Percentiles rank a stretch among this genome's conserved stretches.
Evolutionary conservation across 2,888 invertebrate genomes (phyloP).

Genomic region (Gymnosoma rotundatum): DNA sequence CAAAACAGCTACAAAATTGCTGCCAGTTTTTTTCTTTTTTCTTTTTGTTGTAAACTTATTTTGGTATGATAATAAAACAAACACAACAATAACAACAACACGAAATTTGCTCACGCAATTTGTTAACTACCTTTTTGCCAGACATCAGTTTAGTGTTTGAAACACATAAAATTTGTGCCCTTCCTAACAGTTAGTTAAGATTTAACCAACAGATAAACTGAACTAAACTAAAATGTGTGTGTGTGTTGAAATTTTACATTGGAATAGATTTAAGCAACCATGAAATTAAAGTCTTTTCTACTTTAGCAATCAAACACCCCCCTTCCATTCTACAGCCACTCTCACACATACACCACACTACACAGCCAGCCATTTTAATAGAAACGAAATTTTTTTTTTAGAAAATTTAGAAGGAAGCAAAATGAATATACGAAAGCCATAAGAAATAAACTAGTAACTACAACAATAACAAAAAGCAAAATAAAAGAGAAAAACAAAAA

Average conservation of each 20-base stretch:
- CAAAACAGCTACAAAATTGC: not conserved
- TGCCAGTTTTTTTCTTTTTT: not conserved
- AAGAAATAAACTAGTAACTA: slow-evolving; percentile 33
- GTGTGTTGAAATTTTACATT: slow-evolving; percentile 56
- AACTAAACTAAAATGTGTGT: slow-evolving; percentile 37
- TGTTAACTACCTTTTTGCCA: slow-evolving; percentile 55
- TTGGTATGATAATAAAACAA: slow-evolving; percentile 6
- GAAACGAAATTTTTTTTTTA: not conserved
- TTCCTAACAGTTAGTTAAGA: slow-evolving; percentile 61
- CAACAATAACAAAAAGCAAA: slow-evolving; percentile 16
- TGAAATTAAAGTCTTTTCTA: slow-evolving; percentile 78
- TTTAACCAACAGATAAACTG: slow-evolving; percentile 53
- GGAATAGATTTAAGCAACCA: slow-evolving; percentile 78
- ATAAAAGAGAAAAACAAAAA: too few species aligned
- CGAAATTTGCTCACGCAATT: slow-evolving; percentile 56
- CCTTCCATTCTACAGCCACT: not conserved
- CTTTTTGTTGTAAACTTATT: not conserved
- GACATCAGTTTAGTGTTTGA: slow-evolving; percentile 19
- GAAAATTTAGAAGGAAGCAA: slow-evolving; percentile 12
- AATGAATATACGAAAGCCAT: slow-evolving; percentile 23
- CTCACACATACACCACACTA: not conserved
- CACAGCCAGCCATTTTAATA: not conserved
- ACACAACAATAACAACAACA: not conserved
- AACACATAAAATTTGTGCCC: slow-evolving; percentile 42
- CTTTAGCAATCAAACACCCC: not conserved